Percentiles rank a stretch among this genome's conserved stretches.
Evolutionary conservation across 2,888 invertebrate genomes (phyloP).

Genomic region (Xylocampa areola): DNA sequence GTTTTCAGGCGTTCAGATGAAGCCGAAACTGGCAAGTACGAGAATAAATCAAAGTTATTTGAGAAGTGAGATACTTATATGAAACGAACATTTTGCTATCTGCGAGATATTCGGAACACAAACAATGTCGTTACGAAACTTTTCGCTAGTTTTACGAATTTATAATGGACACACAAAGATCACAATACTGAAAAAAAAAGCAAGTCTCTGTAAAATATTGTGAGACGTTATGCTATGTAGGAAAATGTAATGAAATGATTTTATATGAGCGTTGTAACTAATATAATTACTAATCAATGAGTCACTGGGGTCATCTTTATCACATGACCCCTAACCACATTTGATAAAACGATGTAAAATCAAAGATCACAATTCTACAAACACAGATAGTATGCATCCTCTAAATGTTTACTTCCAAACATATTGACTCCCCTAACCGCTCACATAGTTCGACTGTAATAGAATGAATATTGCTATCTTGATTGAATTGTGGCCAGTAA

Average conservation of each 20-base stretch:
- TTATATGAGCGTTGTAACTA: slow-evolving; percentile 1
- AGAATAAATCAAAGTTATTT: slow-evolving; percentile 52
- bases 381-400: slow-evolving; percentile 14
- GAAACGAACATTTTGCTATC: slow-evolving; percentile 40
- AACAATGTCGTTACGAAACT: slow-evolving; percentile 41
- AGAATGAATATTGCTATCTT: slow-evolving; percentile 41
- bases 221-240: not conserved
- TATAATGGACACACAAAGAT: slow-evolving; percentile 15
- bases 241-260: slow-evolving; percentile 13
- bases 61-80: slow-evolving; percentile 41
- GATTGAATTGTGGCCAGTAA: slow-evolving; percentile 50
- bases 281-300: slow-evolving; percentile 36
- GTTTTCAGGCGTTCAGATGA: slow-evolving; percentile 44
- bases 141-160: slow-evolving; percentile 15
- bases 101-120: slow-evolving; percentile 27
- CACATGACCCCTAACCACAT: slow-evolving; percentile 38
- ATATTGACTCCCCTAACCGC: slow-evolving; percentile 14
- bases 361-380: slow-evolving; percentile 26
- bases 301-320: slow-evolving; percentile 45
- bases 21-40: slow-evolving; percentile 27
- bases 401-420: slow-evolving; percentile 32
- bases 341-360: slow-evolving; percentile 42
- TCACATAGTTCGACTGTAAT: slow-evolving; percentile 20
- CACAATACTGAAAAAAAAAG: slow-evolving; percentile 15
- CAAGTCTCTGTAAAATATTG: slow-evolving; percentile 2